These are phyloP conservation scores for Sinohyriopsis cumingii DNA, from an alignment of 2,888 invertebrate species.

Conservation along the genomic window DNA sequence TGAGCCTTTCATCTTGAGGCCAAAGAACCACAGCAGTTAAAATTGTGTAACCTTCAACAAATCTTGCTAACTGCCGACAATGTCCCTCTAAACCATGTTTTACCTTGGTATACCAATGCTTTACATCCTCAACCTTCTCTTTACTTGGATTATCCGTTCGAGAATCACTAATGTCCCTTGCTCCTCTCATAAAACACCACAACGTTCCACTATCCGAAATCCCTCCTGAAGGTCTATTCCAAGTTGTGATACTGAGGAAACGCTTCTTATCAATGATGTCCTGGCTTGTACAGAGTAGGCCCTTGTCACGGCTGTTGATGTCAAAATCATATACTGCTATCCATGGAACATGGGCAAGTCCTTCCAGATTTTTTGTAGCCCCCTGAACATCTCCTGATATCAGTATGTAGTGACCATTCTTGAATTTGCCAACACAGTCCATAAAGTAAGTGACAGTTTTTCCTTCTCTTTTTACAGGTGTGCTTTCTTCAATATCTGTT, in stretches of 20 bases:
- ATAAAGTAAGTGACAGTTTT: conserved; percentile 4
- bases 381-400: conserved; percentile 22
- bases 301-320: conserved; percentile 24
- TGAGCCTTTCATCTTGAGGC: conserved; percentile 7
- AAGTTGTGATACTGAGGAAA: conserved; percentile 25
- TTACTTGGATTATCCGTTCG: conserved; percentile 1
- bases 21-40: conserved; percentile 29
- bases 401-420: conserved; percentile 31
- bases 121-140: conserved; percentile 4
- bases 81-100: conserved; percentile 11
- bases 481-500: not conserved
- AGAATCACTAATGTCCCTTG: conserved; percentile 24
- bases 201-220: conserved; percentile 23
- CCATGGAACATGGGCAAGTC: conserved; percentile 33
- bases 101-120: conserved; percentile 13
- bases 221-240: conserved; percentile 17
- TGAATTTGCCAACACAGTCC: conserved; percentile 15
- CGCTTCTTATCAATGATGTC: conserved; percentile 16
- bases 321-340: conserved; percentile 44
- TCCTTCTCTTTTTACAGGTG: conserved; percentile 1
- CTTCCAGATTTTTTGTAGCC: conserved; percentile 7
- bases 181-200: conserved; percentile 37
- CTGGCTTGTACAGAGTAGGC: conserved; percentile 28
- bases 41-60: conserved; percentile 9
- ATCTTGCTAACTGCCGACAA: conserved; percentile 14